Evolutionary conservation across 30 jellyfish, hydroid and myxozoan genomes (phyloP).

Genomic region (Turritopsis rubra): DNA sequence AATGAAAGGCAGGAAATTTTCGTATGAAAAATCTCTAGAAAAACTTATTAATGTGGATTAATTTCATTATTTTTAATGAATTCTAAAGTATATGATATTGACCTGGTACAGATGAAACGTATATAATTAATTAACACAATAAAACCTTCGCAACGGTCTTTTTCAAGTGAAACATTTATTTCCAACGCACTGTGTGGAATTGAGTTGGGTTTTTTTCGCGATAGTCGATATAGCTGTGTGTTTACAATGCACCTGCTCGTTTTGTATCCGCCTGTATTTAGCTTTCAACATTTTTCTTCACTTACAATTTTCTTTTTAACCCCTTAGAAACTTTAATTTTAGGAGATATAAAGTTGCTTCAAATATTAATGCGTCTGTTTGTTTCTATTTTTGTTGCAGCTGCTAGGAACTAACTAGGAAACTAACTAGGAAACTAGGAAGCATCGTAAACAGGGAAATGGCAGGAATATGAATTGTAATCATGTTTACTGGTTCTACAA

Average conservation of each 20-base stretch:
- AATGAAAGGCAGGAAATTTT: no score
- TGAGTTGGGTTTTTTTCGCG: no score
- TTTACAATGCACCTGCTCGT: not conserved
- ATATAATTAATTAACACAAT: not conserved
- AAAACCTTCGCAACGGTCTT: not conserved
- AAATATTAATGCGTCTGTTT: not conserved
- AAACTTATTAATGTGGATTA: not conserved
- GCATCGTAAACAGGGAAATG: not conserved
- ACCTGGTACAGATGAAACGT: not conserved
- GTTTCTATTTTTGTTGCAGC: not conserved
- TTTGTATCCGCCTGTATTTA: not conserved
- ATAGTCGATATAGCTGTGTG: not conserved
- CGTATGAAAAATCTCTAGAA: not conserved
- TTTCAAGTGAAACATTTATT: not conserved
- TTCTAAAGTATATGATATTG: not conserved
- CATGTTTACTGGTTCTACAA: not conserved
- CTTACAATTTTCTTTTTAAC: not conserved
- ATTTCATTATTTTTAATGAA: not conserved
- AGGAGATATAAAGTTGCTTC: not conserved
- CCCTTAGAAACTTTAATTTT: not conserved
- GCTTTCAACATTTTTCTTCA: not conserved
- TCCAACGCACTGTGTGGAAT: no score
- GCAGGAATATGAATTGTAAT: not conserved
- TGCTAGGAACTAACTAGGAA: not conserved
- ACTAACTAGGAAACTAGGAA: no score